Evolutionary conservation across 2,888 invertebrate species (phyloP), one percentile per base, ranked within the genome.

Genomic region (Drosophila cognata): DNA sequence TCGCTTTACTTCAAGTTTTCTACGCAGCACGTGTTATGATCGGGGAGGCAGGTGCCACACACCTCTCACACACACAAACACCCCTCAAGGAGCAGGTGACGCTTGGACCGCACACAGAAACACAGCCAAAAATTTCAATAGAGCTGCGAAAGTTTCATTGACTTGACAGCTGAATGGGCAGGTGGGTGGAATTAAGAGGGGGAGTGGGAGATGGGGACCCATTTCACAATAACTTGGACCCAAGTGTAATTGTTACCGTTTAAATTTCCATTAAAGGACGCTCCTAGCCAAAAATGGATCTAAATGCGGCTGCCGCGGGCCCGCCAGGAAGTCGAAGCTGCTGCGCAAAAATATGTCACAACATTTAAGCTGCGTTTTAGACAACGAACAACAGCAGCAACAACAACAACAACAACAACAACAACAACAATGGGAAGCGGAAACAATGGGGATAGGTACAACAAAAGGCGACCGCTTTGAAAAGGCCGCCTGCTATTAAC

Each of bases 401-500:
- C 43, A 52, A n/a, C 52, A 64, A 65, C 62, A 65, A 46, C 38
- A 55, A 13, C 38, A 69, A 35, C 29, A 70, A 46, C 33, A 43
- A 38, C 38, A 56, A 33, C 56, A 71, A 63, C 55, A 59, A 41
- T 43, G 46, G 10, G 36, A 46, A 58, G 60, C 77, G 77, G 72
- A 78, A 77, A 77, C 80, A 81, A 81, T 78, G 81, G 72, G 69
- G 73, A 73, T 64, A 70, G 50, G 64, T 74, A 83, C 79, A 84
- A 70, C 77, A 85, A 85, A 46, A 73, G 71, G 73, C 76, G 68
- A 69, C 46, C 63, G 76, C 74, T 79, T 73, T 77, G 41, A 76
- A 75, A 77, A 81, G 84, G 82, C 84, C 84, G 87, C 80, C 88
- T 74, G 81, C 89, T 89, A 89, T 89, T 89, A 89, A 84, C 90